Evolutionary conservation across 2,888 invertebrate species (phyloP).

Genomic region (Andrena trimmerana): DNA sequence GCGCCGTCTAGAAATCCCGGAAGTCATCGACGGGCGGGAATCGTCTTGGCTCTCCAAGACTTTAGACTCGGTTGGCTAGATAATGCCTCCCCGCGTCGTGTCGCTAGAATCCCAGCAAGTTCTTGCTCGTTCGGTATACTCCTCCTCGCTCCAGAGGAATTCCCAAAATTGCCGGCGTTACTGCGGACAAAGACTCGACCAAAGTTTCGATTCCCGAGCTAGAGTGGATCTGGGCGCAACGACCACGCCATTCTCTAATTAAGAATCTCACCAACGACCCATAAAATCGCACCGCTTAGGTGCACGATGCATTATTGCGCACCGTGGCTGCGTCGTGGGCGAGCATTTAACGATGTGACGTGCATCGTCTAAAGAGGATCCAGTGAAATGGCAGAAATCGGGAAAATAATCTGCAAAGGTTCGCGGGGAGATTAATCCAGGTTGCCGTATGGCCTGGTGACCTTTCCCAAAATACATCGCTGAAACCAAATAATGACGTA

Average conservation of each 20-base stretch:
- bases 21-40: constrained; percentile 59
- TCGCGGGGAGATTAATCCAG: not conserved
- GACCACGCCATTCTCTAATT: constrained; percentile 20
- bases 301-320: not conserved
- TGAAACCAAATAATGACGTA: constrained; percentile 52
- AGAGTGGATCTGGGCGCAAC: constrained; percentile 2
- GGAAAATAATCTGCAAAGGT: constrained; percentile 17
- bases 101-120: constrained; percentile 66
- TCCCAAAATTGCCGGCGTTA: constrained; percentile 75
- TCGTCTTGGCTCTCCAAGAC: constrained; percentile 64
- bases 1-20: constrained; percentile 49
- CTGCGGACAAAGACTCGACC: constrained; percentile 67
- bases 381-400: not conserved
- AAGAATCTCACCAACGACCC: constrained; percentile 19
- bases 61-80: constrained; percentile 74
- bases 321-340: too few relatives aligned
- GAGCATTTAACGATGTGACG: too few relatives aligned
- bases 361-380: not conserved
- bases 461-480: constrained; percentile 56
- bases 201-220: constrained; percentile 61
- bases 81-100: constrained; percentile 75
- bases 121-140: constrained; percentile 63
- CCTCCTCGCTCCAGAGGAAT: constrained; percentile 57
- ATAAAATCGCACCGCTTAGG: constrained; percentile 7
- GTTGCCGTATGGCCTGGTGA: constrained; percentile 35